These are phyloP conservation scores for Epirrhoe tristata DNA, from an alignment of 2,888 invertebrate species.

Conservation along the genomic window DNA sequence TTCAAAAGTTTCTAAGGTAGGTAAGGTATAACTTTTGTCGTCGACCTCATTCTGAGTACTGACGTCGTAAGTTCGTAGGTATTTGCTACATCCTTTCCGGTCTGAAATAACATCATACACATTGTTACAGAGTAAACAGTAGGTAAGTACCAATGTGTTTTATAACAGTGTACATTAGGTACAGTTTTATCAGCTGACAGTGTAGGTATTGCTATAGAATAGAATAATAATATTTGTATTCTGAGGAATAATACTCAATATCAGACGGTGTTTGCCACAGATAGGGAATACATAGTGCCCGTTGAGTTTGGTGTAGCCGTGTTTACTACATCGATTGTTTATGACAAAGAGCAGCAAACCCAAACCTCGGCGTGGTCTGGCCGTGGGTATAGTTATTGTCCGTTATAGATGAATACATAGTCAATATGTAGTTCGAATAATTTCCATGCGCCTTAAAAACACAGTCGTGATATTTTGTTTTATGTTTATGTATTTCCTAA, in stretches of 20 bases:
- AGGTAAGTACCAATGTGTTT: not conserved
- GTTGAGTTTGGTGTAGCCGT: slow-evolving; percentile 38
- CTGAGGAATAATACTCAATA: too few species aligned
- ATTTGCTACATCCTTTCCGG: slow-evolving; percentile 18
- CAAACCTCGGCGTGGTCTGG: slow-evolving; percentile 33
- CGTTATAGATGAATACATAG: not conserved
- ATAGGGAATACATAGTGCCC: not conserved
- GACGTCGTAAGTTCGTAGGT: not conserved
- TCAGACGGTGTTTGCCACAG: slow-evolving; percentile 31
- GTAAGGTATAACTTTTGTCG: not conserved
- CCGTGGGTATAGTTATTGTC: not conserved
- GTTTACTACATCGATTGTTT: slow-evolving; percentile 71
- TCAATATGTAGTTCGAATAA: not conserved
- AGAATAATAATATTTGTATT: too few species aligned
- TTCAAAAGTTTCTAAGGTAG: not conserved
- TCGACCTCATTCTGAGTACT: not conserved
- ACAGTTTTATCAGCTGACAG: not conserved
- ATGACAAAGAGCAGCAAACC: slow-evolving; percentile 68
- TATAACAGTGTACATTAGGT: not conserved
- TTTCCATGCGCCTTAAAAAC: too few species aligned
- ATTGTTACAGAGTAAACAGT: slow-evolving; percentile 30
- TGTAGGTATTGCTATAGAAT: not conserved
- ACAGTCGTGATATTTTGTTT: too few species aligned
- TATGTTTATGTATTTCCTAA: too few species aligned
- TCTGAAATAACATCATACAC: slow-evolving; percentile 23